A percentile compares a stretch with the other conserved stretches of the same genome.
Conservation (phyloP, 2,113 vertebrate genomes). For the Callionymus lyra region DNA sequence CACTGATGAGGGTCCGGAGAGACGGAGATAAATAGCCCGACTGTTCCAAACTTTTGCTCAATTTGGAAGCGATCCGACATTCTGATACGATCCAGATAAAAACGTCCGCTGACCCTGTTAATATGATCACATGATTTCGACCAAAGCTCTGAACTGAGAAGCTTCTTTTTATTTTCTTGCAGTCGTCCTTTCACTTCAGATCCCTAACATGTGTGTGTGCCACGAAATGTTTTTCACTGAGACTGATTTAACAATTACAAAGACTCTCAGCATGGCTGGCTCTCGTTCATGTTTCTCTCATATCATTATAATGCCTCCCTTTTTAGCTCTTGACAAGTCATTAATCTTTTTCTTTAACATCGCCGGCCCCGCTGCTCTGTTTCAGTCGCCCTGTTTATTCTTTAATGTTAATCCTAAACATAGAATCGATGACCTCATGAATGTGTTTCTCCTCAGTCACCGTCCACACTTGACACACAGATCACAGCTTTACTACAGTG, state of each 20-base stretch:
- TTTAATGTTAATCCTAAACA: too few relatives aligned
- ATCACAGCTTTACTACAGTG: too few relatives aligned
- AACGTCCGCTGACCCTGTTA: too few relatives aligned
- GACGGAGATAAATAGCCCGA: conserved; percentile 14
- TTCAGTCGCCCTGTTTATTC: neutral
- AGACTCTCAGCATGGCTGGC: conserved; percentile 6
- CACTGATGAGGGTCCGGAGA: conserved; percentile 17
- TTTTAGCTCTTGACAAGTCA: conserved; percentile 1
- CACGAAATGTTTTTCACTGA: conserved; percentile 20
- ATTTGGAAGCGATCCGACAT: conserved; percentile 5
- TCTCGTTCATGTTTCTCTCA: conserved; percentile 1
- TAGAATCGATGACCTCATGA: too few relatives aligned
- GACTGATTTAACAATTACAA: conserved; percentile 21
- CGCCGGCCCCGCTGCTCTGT: too few relatives aligned
- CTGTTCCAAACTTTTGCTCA: conserved; percentile 11
- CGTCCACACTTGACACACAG: too few relatives aligned
- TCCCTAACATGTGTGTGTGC: conserved; percentile 10
- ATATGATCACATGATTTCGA: too few relatives aligned
- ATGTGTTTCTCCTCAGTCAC: too few relatives aligned
- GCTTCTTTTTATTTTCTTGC: too few relatives aligned
- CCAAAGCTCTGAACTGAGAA: too few relatives aligned
- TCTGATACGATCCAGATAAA: conserved; percentile 9
- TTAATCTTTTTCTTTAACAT: conserved; percentile 15
- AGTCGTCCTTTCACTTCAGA: neutral
- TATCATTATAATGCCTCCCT: conserved; percentile 9